A percentile compares a stretch with the other conserved stretches of the same genome.
Evolutionary conservation across 2,888 invertebrate species (phyloP).

Genomic region (Thereva unica): DNA sequence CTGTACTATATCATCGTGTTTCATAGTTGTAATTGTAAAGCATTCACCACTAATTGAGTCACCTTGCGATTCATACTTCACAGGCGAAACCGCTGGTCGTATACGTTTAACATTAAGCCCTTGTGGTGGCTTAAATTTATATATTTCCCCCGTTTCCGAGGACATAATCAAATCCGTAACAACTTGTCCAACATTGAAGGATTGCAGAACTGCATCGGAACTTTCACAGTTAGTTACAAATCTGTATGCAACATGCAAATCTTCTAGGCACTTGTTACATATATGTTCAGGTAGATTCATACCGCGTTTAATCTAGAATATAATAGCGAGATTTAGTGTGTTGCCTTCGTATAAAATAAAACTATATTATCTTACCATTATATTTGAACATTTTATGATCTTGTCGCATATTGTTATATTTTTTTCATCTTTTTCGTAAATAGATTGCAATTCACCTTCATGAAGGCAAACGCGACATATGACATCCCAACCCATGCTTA

Average conservation of each 20-base stretch:
- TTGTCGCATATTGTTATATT: constrained; percentile 38
- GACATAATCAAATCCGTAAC: constrained; percentile 24
- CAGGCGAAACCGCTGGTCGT: background rate
- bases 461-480: constrained; percentile 44
- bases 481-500: constrained; percentile 39
- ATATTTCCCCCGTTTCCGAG: constrained; percentile 31
- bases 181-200: constrained; percentile 25
- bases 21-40: background rate
- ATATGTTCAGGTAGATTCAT: constrained; percentile 44
- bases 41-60: background rate
- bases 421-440: constrained; percentile 40
- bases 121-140: constrained; percentile 40
- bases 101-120: constrained; percentile 40
- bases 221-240: constrained; percentile 44
- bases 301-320: constrained; percentile 20
- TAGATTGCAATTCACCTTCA: constrained; percentile 40
- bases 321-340: background rate
- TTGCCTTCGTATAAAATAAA: background rate
- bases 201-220: constrained; percentile 44
- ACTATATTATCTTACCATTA: constrained; percentile 33
- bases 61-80: constrained; percentile 14
- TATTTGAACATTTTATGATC: constrained; percentile 41
- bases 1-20: background rate
- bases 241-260: constrained; percentile 42
- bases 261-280: constrained; percentile 41